These are phyloP conservation scores for Scatophagus argus DNA, from an alignment of 2,113 vertebrate species.

Conservation along the genomic window DNA sequence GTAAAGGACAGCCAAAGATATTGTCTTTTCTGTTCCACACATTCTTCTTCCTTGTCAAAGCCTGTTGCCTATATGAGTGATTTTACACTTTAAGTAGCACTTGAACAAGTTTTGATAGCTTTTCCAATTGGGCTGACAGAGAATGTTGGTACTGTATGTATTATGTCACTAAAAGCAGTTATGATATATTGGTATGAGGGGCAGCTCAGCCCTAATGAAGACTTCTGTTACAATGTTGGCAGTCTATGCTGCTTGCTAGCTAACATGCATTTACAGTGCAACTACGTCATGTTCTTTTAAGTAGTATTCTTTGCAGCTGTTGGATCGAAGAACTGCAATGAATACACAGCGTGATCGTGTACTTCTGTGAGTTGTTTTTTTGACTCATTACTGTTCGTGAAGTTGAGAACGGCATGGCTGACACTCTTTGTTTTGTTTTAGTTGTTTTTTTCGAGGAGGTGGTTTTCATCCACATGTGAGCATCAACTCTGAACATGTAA, in stretches of 20 bases:
- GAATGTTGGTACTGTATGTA: background rate
- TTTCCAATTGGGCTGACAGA: background rate
- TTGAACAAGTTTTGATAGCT: background rate
- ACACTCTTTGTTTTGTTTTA: background rate
- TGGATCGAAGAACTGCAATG: background rate
- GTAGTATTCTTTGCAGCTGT: background rate
- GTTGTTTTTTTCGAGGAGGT: background rate
- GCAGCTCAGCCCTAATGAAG: background rate
- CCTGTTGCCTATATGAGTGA: background rate
- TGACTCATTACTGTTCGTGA: slow-evolving; percentile 3
- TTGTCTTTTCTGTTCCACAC: background rate
- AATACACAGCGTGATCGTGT: background rate
- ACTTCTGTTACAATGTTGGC: background rate
- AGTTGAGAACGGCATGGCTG: slow-evolving; percentile 18
- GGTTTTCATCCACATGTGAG: background rate
- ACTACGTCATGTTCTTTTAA: background rate
- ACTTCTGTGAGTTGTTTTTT: background rate
- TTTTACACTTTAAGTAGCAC: background rate
- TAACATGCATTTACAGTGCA: background rate
- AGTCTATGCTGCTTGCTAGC: background rate
- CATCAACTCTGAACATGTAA: background rate
- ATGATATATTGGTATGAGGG: background rate
- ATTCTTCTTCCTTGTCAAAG: too few species aligned
- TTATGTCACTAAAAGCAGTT: background rate
- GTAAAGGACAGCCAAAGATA: too few species aligned